These are phyloP conservation scores for Drosophila mettleri DNA, from an alignment of 2,888 invertebrate genomes.

Conservation along the genomic window DNA sequence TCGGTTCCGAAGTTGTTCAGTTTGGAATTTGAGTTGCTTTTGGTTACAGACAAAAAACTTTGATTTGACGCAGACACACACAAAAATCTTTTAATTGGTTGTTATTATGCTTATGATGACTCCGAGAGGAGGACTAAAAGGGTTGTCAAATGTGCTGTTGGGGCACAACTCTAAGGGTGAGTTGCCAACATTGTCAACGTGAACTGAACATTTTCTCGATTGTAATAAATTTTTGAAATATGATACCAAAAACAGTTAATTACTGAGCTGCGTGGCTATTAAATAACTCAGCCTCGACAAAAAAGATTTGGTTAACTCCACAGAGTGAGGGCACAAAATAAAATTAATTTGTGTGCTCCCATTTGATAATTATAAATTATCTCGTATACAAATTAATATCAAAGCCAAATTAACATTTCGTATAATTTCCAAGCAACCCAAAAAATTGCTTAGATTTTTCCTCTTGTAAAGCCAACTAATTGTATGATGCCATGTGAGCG, in stretches of 20 bases:
- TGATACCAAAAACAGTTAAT: constrained; percentile 60
- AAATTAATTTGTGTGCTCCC: not conserved
- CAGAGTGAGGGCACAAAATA: not conserved
- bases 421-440: not conserved
- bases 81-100: constrained; percentile 77
- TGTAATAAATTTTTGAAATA: constrained; percentile 39
- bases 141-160: constrained; percentile 55
- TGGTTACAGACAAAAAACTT: constrained; percentile 65
- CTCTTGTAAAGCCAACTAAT: constrained; percentile 4
- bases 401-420: not conserved
- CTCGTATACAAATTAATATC: constrained; percentile 2
- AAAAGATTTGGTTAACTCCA: constrained; percentile 1
- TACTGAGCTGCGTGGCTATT: constrained; percentile 29
- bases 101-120: constrained; percentile 67
- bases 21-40: constrained; percentile 72
- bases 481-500: constrained; percentile 10
- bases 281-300: no score
- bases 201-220: constrained; percentile 1
- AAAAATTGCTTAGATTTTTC: not conserved
- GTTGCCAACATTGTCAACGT: constrained; percentile 14
- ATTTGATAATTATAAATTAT: constrained; percentile 2
- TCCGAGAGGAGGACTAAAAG: constrained; percentile 52
- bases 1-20: constrained; percentile 10
- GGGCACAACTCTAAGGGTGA: constrained; percentile 41
- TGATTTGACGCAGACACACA: constrained; percentile 50